Base-by-base conservation (phyloP, 2,113 vertebrate genomes). In the Mesembrinibis cayennensis region DNA sequence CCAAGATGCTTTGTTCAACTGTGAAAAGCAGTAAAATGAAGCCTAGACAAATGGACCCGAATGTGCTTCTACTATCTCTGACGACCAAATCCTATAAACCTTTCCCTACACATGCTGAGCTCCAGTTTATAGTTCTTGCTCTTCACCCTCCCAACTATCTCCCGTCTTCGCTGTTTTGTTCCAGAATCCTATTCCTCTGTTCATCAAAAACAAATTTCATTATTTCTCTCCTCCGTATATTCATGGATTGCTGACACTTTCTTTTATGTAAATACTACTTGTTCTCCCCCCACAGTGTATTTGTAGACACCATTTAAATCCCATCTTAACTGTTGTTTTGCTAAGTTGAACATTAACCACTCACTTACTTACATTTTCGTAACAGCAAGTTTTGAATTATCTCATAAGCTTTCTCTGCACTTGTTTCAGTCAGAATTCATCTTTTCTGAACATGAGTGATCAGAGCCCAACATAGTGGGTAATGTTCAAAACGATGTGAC, bases 351-450 rank as follows among this genome's bases (percentile, higher is more conserved):
- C 36, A 72, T 77, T 61, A 87, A 82, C 82, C 13, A 45, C 82
- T 91, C 90, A 20, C 12, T 29, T 80, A 45, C 82, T 91, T 91
- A 20, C 12, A 32, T 80, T 87, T 74, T 66, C 66, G 23, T 26
- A 90, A 32, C 13, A 77, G 40, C 66, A 73, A 82, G 16, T 20
- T 91, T 77, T 61, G 44, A 25, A 16, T 90, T 58, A 53, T 67
- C 58, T 85, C 80, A 42, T 42, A 56, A 74, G 25, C 65, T 84
- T 90, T 53, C 52, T 58, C 49, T 81, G 40, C 30, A 34, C 29
- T 86, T 69, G 29, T 90, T 81, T 83, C 85, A 79, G 49, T 80
- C 74, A 92, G 50, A 90, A 93, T 90, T 91, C 21, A 77, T 72
- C 49, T 82, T 79, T 72, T 58, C 53, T 80, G 76, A 88, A 45